Conservation (phyloP, 2,113 vertebrate genomes). For the Halcyon senegalensis region DNA sequence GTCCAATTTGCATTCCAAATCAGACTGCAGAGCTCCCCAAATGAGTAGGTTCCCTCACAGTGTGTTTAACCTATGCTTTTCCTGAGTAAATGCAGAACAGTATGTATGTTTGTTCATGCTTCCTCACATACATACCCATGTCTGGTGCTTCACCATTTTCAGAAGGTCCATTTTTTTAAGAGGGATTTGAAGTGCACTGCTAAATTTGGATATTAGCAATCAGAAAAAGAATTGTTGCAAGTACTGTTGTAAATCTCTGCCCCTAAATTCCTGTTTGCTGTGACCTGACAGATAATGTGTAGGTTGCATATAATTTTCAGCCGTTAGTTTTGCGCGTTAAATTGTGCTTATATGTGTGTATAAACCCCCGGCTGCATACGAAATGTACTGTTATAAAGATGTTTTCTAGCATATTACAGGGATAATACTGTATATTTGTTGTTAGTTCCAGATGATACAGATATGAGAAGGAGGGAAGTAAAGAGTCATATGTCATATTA, state of each 20-base stretch:
- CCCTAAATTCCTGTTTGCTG: background rate
- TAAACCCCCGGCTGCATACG: background rate
- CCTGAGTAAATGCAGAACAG: background rate
- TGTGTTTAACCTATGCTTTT: slow-evolving; percentile 56
- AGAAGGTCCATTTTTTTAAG: background rate
- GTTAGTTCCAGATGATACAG: slow-evolving; percentile 31
- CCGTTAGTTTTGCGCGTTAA: background rate
- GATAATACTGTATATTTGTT: background rate
- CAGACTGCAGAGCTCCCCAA: slow-evolving; percentile 66
- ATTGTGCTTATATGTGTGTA: background rate
- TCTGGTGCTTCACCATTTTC: background rate
- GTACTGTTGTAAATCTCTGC: background rate
- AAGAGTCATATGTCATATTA: slow-evolving; percentile 60
- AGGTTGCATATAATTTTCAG: background rate
- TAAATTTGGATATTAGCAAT: background rate
- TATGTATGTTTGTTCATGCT: background rate
- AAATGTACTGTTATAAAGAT: background rate
- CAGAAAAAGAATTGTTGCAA: background rate
- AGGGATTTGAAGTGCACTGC: background rate
- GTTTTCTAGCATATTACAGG: background rate
- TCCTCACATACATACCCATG: background rate
- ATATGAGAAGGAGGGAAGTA: slow-evolving; percentile 49
- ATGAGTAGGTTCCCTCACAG: slow-evolving; percentile 23
- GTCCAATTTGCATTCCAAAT: slow-evolving; percentile 79
- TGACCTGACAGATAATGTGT: background rate